phyloP scores from a whole-genome alignment of 2,888 invertebrate genomes.

The Andricus curvator region DNA sequence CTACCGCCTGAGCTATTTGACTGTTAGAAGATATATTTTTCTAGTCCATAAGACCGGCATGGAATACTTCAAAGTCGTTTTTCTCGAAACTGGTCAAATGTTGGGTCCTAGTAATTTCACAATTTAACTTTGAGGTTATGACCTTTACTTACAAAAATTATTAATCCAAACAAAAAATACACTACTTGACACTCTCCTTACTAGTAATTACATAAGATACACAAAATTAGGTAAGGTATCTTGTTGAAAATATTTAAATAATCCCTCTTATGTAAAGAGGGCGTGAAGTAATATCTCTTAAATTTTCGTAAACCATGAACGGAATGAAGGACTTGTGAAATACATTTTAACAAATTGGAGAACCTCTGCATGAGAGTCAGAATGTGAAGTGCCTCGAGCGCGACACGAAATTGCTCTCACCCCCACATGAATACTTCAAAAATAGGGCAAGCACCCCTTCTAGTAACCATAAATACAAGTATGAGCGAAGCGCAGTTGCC shows the following conservation, averaged over 20 bases:
- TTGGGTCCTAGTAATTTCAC: too few species aligned
- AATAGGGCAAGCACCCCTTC: conserved; percentile 44
- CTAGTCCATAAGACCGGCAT: too few species aligned
- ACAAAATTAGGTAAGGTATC: not conserved
- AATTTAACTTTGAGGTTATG: too few species aligned
- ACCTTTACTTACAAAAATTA: too few species aligned
- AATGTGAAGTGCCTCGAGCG: conserved; percentile 45
- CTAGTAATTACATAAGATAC: not conserved
- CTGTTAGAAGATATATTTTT: too few species aligned
- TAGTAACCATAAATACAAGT: conserved; percentile 38
- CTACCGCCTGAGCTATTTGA: too few species aligned
- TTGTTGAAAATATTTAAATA: not conserved
- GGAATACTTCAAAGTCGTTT: too few species aligned
- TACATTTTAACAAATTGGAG: conserved; percentile 31
- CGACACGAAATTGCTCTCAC: conserved; percentile 58
- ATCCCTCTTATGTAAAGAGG: not conserved
- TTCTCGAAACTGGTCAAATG: too few species aligned
- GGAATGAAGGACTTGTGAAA: conserved; percentile 23
- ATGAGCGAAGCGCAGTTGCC: conserved; percentile 21
- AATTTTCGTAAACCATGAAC: not conserved
- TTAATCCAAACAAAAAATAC: too few species aligned
- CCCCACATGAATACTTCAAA: conserved; percentile 51
- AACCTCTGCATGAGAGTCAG: conserved; percentile 39
- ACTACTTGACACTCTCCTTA: too few species aligned
- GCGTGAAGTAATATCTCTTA: not conserved